A percentile compares a stretch with the other conserved stretches of the same genome.
Conservation (phyloP, 2,797 vertebrate species). For the Lagocephalus sceleratus region DNA sequence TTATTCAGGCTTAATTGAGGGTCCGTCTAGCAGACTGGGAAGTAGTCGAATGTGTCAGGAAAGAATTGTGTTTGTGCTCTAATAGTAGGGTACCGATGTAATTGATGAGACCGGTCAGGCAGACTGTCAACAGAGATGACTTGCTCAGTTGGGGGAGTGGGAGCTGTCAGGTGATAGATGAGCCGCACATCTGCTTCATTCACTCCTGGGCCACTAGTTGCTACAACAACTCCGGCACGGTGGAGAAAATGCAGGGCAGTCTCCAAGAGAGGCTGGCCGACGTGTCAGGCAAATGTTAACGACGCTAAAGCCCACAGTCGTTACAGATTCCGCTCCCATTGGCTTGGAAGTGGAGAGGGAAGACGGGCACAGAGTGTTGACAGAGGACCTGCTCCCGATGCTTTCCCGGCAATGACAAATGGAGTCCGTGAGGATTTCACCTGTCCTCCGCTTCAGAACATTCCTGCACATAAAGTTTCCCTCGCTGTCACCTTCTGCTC, state of each 20-base stretch:
- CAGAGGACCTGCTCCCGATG: constrained; percentile 59
- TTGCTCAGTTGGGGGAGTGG: constrained; percentile 84
- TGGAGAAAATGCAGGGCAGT: constrained; percentile 84
- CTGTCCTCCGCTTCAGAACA: constrained; percentile 33
- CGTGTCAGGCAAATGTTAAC: constrained; percentile 82
- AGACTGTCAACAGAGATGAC: constrained; percentile 83
- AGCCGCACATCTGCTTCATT: constrained; percentile 86
- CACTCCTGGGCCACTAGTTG: constrained; percentile 84
- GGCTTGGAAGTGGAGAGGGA: constrained; percentile 58
- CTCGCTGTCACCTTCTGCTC: background rate
- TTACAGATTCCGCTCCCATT: constrained; percentile 74
- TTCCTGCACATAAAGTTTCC: constrained; percentile 12
- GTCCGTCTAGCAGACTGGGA: constrained; percentile 66
- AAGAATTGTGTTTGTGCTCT: constrained; percentile 63
- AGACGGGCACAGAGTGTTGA: constrained; percentile 54
- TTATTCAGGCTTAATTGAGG: constrained; percentile 75
- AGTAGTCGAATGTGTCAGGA: constrained; percentile 62
- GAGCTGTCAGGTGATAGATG: constrained; percentile 82
- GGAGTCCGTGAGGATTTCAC: constrained; percentile 53
- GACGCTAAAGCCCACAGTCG: constrained; percentile 78
- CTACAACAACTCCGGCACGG: constrained; percentile 84
- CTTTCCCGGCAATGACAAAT: constrained; percentile 48
- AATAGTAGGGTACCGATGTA: constrained; percentile 70
- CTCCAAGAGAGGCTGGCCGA: constrained; percentile 79
- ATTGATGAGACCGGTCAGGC: constrained; percentile 70